These are phyloP conservation scores for Leptobrachium ailaonicum DNA, from an alignment of 2,113 vertebrate species.

Conservation along the genomic window DNA sequence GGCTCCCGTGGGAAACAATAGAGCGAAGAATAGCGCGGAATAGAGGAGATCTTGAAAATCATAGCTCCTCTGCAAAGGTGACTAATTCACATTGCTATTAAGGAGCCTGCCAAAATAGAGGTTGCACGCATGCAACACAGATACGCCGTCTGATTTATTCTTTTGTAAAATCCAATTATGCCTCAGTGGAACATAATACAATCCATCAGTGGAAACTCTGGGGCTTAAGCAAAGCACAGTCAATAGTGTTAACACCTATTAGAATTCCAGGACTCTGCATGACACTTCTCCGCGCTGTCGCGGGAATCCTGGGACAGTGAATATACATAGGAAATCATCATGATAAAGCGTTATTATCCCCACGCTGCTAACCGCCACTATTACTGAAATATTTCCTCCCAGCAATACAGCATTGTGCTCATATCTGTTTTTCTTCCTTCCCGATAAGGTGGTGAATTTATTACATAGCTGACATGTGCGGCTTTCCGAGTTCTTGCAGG, in stretches of 20 bases:
- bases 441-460: background rate
- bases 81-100: conserved; percentile 39
- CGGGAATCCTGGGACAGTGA: conserved; percentile 21
- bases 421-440: background rate
- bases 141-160: conserved; percentile 35
- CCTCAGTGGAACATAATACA: conserved; percentile 43
- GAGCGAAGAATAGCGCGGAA: background rate
- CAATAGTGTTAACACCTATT: conserved; percentile 46
- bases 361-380: conserved; percentile 6
- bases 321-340: conserved; percentile 37
- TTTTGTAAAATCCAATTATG: conserved; percentile 46
- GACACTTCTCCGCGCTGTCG: conserved; percentile 33
- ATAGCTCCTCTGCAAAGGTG: conserved; percentile 15
- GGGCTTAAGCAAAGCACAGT: conserved; percentile 41
- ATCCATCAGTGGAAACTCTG: conserved; percentile 38
- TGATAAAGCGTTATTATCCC: conserved; percentile 23
- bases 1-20: background rate
- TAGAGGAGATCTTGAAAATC: background rate
- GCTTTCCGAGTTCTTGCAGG: background rate
- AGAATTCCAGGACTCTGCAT: conserved; percentile 38
- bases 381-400: background rate
- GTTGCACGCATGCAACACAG: conserved; percentile 29
- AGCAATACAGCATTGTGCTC: background rate
- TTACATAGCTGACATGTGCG: background rate
- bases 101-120: conserved; percentile 11